Conservation (phyloP, 2,113 vertebrate genomes). For the Triplophysa siluroides region DNA sequence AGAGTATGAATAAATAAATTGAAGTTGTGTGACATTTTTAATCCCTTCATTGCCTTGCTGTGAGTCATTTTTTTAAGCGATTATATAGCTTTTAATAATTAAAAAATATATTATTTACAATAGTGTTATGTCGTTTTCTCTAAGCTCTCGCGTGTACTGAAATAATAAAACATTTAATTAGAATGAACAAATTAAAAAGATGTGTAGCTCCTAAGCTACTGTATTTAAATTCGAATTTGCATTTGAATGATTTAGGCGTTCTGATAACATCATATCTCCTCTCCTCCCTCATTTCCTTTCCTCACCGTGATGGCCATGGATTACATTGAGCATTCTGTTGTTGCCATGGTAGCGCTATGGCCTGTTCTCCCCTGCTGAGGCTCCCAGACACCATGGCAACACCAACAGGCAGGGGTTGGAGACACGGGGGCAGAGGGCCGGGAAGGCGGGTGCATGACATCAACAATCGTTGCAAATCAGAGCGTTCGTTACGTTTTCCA, state of each 20-base stretch:
- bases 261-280: conserved; percentile 19
- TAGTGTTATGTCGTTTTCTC: neutral
- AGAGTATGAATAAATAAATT: neutral
- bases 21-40: neutral
- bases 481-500: conserved; percentile 21
- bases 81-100: no score
- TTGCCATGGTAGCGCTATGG: conserved; percentile 57
- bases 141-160: neutral
- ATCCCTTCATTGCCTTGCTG: neutral
- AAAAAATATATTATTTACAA: neutral
- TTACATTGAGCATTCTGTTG: conserved; percentile 58
- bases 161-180: neutral
- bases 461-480: conserved; percentile 23
- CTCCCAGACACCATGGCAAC: conserved; percentile 60
- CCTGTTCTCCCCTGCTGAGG: conserved; percentile 58
- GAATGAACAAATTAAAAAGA: neutral
- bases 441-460: conserved; percentile 7
- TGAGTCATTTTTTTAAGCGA: no score
- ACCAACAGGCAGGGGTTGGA: conserved; percentile 54
- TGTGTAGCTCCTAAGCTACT: neutral
- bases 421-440: conserved; percentile 39
- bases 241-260: neutral
- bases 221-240: neutral
- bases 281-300: conserved; percentile 32
- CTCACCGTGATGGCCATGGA: conserved; percentile 52